Conservation (phyloP, 2,113 vertebrate genomes). For the Oryctolagus cuniculus region DNA sequence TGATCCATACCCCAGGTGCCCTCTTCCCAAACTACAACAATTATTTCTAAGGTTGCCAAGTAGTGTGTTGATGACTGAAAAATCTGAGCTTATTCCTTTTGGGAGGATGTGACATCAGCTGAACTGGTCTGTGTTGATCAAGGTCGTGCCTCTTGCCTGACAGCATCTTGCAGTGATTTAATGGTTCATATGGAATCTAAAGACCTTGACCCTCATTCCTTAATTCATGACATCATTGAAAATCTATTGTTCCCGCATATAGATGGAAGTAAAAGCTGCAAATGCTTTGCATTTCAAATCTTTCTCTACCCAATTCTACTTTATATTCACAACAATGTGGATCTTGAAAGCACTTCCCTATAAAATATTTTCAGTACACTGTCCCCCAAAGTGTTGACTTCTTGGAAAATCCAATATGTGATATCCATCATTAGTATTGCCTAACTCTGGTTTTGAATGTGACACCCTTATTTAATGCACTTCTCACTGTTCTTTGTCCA, state of each 20-base stretch:
- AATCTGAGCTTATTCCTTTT: neutral
- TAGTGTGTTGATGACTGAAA: neutral
- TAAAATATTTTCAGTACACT: neutral
- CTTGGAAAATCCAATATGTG: neutral
- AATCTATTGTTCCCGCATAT: neutral
- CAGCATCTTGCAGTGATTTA: neutral
- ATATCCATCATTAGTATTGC: neutral
- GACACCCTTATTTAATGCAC: neutral
- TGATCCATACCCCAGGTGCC: accelerated
- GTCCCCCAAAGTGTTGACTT: neutral
- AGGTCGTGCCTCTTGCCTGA: neutral
- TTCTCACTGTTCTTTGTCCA: neutral
- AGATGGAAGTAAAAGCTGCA: neutral
- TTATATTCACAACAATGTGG: neutral
- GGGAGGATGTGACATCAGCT: neutral
- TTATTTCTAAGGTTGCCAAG: neutral
- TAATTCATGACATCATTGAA: neutral
- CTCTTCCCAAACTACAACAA: neutral
- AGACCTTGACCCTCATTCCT: neutral
- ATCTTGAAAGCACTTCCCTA: neutral
- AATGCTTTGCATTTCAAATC: neutral
- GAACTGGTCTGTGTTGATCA: neutral
- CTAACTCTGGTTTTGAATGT: neutral
- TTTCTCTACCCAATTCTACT: neutral
- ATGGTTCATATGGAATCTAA: neutral